A percentile compares a stretch with the other conserved stretches of the same genome.
Evolutionary conservation across 2,888 invertebrate genomes (phyloP).

Genomic region (Agonopterix arenella): DNA sequence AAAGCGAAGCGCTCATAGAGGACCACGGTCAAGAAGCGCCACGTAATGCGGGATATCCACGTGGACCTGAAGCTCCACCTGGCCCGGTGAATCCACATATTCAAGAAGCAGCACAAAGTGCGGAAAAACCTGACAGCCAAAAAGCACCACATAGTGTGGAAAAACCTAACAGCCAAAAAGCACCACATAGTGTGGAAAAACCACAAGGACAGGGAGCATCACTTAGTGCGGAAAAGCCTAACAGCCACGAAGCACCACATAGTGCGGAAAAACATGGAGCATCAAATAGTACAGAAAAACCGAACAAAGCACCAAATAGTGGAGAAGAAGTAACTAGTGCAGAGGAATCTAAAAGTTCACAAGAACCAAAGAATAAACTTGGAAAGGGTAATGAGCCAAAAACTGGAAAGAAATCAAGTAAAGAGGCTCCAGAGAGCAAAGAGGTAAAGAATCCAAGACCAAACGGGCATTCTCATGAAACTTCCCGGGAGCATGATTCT

Average conservation of each 20-base stretch:
- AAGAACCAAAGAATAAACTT: too few relatives aligned
- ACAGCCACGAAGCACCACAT: not conserved
- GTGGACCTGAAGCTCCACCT: not conserved
- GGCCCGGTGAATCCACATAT: slow-evolving; percentile 3
- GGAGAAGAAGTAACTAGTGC: not conserved
- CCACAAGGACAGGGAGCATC: not conserved
- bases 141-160: not conserved
- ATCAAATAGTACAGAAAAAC: not conserved
- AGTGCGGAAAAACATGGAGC: not conserved
- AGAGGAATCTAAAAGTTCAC: not conserved
- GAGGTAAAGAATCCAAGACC: not conserved
- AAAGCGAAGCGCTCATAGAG: slow-evolving; percentile 38
- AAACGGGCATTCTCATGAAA: slow-evolving; percentile 6
- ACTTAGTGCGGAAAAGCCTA: not conserved
- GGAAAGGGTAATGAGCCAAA: not conserved
- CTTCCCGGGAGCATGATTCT: slow-evolving; percentile 14
- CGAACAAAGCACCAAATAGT: not conserved
- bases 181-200: not conserved
- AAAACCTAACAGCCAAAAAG: not conserved
- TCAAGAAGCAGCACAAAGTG: not conserved
- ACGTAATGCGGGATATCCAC: not conserved
- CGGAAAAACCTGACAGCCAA: not conserved
- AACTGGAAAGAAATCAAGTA: not conserved
- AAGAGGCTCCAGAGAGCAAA: not conserved
- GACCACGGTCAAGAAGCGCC: slow-evolving; percentile 2